Conservation (phyloP, 2,888 invertebrate species). For the Xylota sylvarum region DNA sequence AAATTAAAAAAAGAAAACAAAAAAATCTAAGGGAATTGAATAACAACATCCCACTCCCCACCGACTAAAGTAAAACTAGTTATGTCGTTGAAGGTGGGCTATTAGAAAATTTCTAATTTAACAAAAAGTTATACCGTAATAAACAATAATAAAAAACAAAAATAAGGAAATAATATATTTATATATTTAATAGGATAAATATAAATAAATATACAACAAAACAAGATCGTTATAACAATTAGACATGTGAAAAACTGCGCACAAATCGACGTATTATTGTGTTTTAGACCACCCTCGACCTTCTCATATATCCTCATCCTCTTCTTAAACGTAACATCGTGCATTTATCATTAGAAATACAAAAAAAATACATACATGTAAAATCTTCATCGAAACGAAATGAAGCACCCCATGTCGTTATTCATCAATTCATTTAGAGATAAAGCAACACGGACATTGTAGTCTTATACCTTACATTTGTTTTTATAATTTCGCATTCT, state of each 20-base stretch:
- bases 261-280: conserved; percentile 70
- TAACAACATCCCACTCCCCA: conserved; percentile 65
- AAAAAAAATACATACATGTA: background rate
- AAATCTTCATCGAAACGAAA: conserved; percentile 9
- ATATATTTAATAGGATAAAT: conserved; percentile 59
- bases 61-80: conserved; percentile 55
- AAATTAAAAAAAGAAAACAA: conserved; percentile 19
- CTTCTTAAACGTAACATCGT: conserved; percentile 18
- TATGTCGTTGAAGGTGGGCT: conserved; percentile 58
- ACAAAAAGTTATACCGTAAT: conserved; percentile 52
- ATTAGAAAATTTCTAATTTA: conserved; percentile 27
- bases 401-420: conserved; percentile 1
- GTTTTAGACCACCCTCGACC: conserved; percentile 35
- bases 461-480: background rate
- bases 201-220: conserved; percentile 53
- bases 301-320: conserved; percentile 21
- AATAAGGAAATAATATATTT: conserved; percentile 40
- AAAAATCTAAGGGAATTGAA: conserved; percentile 63
- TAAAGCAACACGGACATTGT: background rate
- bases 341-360: conserved; percentile 5
- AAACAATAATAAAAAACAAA: conserved; percentile 39
- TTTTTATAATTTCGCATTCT: conserved; percentile 16
- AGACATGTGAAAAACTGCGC: conserved; percentile 62
- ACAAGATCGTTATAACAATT: conserved; percentile 42
- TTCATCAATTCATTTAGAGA: conserved; percentile 5